Evolutionary conservation across 2,888 invertebrate genomes (phyloP), one percentile per base, ranked within the genome.

Genomic region (Andricus curvator): DNA sequence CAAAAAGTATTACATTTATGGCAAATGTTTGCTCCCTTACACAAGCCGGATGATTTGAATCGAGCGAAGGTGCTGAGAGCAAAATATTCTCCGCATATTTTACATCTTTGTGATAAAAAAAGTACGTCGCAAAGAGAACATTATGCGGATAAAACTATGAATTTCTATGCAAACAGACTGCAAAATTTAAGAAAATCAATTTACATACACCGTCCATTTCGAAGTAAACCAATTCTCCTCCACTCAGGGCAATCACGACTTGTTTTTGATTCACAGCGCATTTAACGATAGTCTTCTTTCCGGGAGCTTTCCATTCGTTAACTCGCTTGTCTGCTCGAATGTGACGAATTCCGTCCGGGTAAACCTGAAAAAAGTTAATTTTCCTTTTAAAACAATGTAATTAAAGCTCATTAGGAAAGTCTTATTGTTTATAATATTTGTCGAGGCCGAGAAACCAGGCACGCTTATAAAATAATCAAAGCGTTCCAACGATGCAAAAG

Each of bases 291-390:
- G 97, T 97, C 89, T 99, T 98, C 93, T 99, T 99, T 33, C 98
- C 99, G 0, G 99, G 99, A 0, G 98, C 98, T 92, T 99, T 98
- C 99, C 99, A 99, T 93, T 99, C 99, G 89, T 99, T 99, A 4
- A 99, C 99, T 93, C 99, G 96, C 92, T 99, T 98, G 93, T 99
- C 99, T 0, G 99, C 97, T 80, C 99, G 95, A 90, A 99, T 99
- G 92, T 99, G 99, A 83, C 99, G 96, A 90, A 99, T 99, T 78
- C 99, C 99, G 92, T 99, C 99, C 0, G 99, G 99, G 93, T 99
- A 99, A 20, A 99, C 96, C 96, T 96, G 89, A 66, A 90, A 86
- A 29, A n/a, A 48, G 13, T 17, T 17, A 0, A 5, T 4, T 11
- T 17, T 15, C 1, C 5, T 17, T 64, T n/a, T 22, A 22, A 29